A percentile compares a stretch with the other conserved stretches of the same genome.
Conservation (phyloP, 2,888 invertebrate species). For the Kuschelorhynchus macadamiae region DNA sequence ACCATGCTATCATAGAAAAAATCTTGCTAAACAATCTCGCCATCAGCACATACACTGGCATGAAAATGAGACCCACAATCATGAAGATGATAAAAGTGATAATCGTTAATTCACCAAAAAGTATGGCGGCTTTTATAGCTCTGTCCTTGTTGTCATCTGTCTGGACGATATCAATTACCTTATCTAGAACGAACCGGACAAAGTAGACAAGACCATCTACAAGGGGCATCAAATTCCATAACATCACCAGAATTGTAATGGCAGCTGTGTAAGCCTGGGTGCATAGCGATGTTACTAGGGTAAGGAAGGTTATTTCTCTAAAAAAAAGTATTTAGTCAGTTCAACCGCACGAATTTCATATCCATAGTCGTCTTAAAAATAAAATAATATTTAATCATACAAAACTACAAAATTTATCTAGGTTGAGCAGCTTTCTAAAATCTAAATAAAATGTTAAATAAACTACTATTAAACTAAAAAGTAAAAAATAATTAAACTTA, state of each 20-base stretch:
- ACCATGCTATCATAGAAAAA: constrained; percentile 57
- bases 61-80: constrained; percentile 63
- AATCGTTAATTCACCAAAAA: constrained; percentile 61
- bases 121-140: constrained; percentile 60
- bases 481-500: no score
- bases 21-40: constrained; percentile 56
- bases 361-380: no score
- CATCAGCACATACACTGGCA: constrained; percentile 61
- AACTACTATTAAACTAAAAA: no score
- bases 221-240: constrained; percentile 61
- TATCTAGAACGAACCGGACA: constrained; percentile 63
- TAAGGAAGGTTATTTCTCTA: constrained; percentile 63
- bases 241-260: constrained; percentile 62
- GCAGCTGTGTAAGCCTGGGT: constrained; percentile 62
- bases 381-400: no score
- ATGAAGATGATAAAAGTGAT: constrained; percentile 61
- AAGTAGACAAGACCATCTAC: constrained; percentile 62
- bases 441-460: no score
- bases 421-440: no score
- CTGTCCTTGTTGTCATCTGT: constrained; percentile 59
- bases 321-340: constrained; percentile 49
- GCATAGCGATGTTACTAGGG: constrained; percentile 61
- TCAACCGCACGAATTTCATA: neutral
- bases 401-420: no score
- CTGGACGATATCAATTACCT: constrained; percentile 64